Conservation (phyloP, 1,140 invertebrate genomes). For the Drosophila ercepeae region DNA sequence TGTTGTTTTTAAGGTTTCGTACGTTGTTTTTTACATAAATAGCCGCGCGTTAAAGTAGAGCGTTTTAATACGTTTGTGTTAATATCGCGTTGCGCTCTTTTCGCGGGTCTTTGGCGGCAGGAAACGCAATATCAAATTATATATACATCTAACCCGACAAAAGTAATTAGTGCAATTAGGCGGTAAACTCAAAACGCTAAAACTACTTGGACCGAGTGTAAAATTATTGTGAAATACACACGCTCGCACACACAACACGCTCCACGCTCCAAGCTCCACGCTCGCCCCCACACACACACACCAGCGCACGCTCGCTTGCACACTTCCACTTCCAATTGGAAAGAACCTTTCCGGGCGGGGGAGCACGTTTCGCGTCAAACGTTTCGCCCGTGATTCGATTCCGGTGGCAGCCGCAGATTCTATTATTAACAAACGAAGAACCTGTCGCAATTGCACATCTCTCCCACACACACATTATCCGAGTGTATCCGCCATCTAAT, state of each 20-base stretch:
- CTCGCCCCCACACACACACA: conserved; percentile 19
- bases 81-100: conserved; percentile 42
- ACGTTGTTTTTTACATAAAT: conserved; percentile 37
- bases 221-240: conserved; percentile 51
- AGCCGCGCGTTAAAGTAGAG: conserved; percentile 48
- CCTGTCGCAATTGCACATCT: conserved; percentile 22
- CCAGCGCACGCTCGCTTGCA: conserved; percentile 19
- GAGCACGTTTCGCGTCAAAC: conserved; percentile 35
- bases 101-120: conserved; percentile 6
- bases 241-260: conserved; percentile 2
- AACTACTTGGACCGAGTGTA: conserved; percentile 6
- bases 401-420: conserved; percentile 21
- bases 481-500: conserved; percentile 2
- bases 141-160: neutral
- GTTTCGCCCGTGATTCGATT: conserved; percentile 26
- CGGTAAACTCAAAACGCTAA: neutral
- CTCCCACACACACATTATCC: neutral
- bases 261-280: no score
- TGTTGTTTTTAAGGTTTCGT: conserved; percentile 3
- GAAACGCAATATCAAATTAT: neutral
- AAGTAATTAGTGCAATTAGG: conserved; percentile 1
- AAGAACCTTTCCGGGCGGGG: conserved; percentile 31
- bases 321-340: conserved; percentile 18
- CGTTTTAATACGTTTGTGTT: conserved; percentile 57
- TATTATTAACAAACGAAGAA: conserved; percentile 10